Base-by-base conservation (phyloP, 1,140 invertebrate genomes). In the Portunus trituberculatus region DNA sequence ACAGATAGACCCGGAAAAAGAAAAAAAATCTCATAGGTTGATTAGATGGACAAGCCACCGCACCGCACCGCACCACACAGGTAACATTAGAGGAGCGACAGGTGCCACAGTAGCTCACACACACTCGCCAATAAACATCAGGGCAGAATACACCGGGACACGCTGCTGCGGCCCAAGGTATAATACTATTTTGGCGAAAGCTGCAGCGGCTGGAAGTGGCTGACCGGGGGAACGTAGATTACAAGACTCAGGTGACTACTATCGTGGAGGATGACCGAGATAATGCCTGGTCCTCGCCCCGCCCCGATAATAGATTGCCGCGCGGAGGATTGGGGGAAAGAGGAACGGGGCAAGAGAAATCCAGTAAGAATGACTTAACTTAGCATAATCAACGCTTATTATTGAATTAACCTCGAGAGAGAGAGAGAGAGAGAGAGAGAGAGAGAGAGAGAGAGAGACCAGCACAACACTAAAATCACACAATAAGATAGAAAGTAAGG, bases 281-380 rank as follows among this genome's bases (percentile, higher is more conserved):
- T 48, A 52, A 48, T 28, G 39, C 46, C 12, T 39, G 87, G 48
- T 52, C 87, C 87, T 89, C 32, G 39, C 87, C 12, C 25, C 4
- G 87, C 39, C 20, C 87, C 25, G 86, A 45, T 20, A 89, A 45
- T 46, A 89, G 32, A 89, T 10, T 89, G 87, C 87, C 31, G 32
- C 32, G 3, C 86, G n/a, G 32, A 10, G 67, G 16, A 76, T 6
- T 8, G 20, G n/a, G 52, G 20, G 52, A 59, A 59, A 20, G 52
- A 59, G 8, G 52, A 31, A 29, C 3, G 46, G 31, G 10, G 32
- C 39, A 39, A 89, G 31, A 45, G 87, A 89, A 12, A 2, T n/a
- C 67, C 6, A 20, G 16, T 76, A n/a, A 76, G 12, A 76, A 76
- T 76, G 67, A 76, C 67, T 76, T 76, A 76, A 76, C 67, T 76